These are phyloP conservation scores for Lagopus muta DNA, from an alignment of 2,113 vertebrate species.

Conservation along the genomic window DNA sequence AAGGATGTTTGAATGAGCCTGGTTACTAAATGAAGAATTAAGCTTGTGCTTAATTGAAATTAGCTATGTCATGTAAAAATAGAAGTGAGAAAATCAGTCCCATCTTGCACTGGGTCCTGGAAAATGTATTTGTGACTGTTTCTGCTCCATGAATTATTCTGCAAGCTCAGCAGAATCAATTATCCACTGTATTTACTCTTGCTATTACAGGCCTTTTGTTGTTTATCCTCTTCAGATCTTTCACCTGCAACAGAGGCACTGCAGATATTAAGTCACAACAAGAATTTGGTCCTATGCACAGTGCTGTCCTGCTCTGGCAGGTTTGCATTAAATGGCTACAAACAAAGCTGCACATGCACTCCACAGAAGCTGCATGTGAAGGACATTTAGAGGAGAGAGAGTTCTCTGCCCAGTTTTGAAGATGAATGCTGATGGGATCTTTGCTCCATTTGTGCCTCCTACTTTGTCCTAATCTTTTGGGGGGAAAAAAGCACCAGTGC, in stretches of 20 bases:
- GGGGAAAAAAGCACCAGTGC: neutral
- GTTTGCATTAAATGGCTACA: neutral
- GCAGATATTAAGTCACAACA: neutral
- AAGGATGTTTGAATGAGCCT: neutral
- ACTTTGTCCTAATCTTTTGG: neutral
- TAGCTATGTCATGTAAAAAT: neutral
- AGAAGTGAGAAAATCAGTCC: neutral
- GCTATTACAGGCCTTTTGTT: neutral
- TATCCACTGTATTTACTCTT: neutral
- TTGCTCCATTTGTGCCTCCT: neutral
- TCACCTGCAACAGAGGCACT: neutral
- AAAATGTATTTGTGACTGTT: neutral
- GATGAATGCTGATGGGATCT: neutral
- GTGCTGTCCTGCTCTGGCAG: neutral
- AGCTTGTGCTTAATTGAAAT: neutral
- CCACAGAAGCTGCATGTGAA: rapidly evolving
- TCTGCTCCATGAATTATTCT: neutral
- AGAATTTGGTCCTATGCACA: rapidly evolving
- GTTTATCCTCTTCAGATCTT: neutral
- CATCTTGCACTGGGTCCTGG: neutral
- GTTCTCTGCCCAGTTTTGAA: neutral
- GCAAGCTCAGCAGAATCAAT: slow-evolving; percentile 11
- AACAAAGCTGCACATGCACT: rapidly evolving
- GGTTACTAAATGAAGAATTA: neutral
- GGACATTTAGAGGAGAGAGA: neutral